Conservation (phyloP, 2,888 invertebrate genomes). For the Artemia sp. region DNA sequence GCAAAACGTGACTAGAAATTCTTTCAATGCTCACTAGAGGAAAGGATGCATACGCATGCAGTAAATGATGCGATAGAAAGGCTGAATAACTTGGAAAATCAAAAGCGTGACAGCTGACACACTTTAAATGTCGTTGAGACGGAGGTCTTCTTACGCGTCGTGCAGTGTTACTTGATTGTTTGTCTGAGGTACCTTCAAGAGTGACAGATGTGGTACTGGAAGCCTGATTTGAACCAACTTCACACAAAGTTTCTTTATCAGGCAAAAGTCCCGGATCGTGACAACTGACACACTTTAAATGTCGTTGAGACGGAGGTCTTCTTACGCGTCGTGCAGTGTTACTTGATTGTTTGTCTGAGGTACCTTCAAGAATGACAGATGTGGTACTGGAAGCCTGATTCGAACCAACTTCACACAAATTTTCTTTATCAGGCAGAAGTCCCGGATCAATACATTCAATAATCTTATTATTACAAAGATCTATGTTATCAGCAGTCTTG, state of each 20-base stretch:
- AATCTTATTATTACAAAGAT: too few species aligned
- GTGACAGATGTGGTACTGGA: too few species aligned
- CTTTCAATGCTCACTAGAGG: neutral
- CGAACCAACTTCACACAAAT: too few species aligned
- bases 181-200: too few species aligned
- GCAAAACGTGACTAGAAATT: neutral
- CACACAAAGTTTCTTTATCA: too few species aligned
- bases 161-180: neutral
- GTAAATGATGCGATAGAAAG: neutral
- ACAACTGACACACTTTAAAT: neutral
- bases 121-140: neutral
- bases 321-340: neutral
- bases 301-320: neutral
- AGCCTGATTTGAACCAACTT: too few species aligned
- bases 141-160: neutral
- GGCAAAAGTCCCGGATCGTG: neutral
- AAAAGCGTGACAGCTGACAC: slow-evolving; percentile 11
- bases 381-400: too few species aligned
- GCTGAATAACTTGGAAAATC: neutral
- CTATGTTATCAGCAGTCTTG: too few species aligned
- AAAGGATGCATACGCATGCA: neutral
- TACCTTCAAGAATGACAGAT: too few species aligned
- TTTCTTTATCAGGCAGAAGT: too few species aligned
- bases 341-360: neutral
- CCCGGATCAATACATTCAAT: too few species aligned